Evolutionary conservation across 2,888 invertebrate genomes (phyloP).

Genomic region (Nesidiocoris tenuis): DNA sequence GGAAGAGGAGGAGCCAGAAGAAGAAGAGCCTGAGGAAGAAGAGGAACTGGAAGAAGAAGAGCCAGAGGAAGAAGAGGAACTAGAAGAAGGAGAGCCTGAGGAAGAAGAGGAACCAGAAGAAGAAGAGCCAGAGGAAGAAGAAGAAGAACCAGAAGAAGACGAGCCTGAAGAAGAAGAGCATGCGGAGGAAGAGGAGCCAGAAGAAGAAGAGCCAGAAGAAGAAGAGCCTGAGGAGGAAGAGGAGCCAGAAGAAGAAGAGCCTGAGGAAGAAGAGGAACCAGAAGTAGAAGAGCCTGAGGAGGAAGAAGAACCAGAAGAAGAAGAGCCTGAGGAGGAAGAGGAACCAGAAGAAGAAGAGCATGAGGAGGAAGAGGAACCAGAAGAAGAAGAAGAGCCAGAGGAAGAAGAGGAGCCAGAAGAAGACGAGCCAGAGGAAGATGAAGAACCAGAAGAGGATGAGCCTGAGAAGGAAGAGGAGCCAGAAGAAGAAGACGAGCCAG

Average conservation of each 20-base stretch:
- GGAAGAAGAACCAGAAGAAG: background rate
- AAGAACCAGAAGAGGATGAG: background rate
- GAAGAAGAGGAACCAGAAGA: slow-evolving; percentile 2
- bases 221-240: background rate
- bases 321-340: background rate
- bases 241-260: background rate
- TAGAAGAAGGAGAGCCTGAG: background rate
- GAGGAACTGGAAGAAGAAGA: background rate
- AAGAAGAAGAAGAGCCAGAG: background rate
- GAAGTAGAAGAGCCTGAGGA: slow-evolving; percentile 1
- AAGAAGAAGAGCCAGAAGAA: background rate
- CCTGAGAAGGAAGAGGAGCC: too few species aligned
- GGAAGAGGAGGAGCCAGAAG: background rate
- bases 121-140: background rate
- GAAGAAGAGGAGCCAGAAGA: too few species aligned
- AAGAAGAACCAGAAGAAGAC: slow-evolving; percentile 11
- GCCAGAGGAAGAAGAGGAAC: background rate
- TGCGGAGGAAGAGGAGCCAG: slow-evolving; percentile 1
- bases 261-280: background rate
- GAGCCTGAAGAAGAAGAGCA: background rate
- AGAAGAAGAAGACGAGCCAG: background rate
- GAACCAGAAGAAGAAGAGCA: background rate
- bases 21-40: slow-evolving; percentile 1
- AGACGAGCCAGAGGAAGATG: background rate
- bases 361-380: background rate